Base-by-base conservation (phyloP, 2,888 invertebrate genomes). In the Seira musarum region DNA sequence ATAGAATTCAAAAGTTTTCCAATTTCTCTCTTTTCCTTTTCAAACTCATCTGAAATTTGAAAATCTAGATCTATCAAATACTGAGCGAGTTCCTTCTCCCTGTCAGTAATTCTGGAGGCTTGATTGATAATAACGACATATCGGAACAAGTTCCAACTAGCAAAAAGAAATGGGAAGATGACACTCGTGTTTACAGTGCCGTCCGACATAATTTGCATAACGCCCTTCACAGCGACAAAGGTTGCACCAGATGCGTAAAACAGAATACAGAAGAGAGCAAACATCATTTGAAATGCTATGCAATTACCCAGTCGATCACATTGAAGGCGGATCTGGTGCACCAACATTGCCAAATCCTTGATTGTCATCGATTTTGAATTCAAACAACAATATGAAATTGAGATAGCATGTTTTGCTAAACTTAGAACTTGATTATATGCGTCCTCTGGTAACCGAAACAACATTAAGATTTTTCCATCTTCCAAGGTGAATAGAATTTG, bases 191-290 rank as follows among this genome's bases (percentile, higher is more conserved):
- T 40, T 1, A 74, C 21, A 10, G 21, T 24, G 2, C 46, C 67
- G 1, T 21, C 2, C 0, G 57, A 22, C 0, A 40, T 2, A 8
- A 53, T 24, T 13, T n/a, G 0, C 0, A 74, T 57, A n/a, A 74
- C 6, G 1, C 46, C 30, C 22, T 30, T 67, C 8, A 67, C 24
- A 10, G 40, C 61, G 3, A 61, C 2, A 19, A 60, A 74, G 8
- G 60, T 15, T 3, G 67, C 17, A 21, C 60, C 74, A 46, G 67
- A 66, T 24, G 64, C 17, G 61, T 74, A 74, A 24, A 40, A 74
- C 60, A 74, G 2, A 17, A 67, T 40, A 0, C 67, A 57, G 6
- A 40, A 46, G 17, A 74, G 17, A n/a, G 67, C 21, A n/a, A 61
- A 5, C 0, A 74, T 10, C 22, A 74, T 21, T 25, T 67, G 60